phyloP scores from a whole-genome alignment of 2,888 invertebrate genomes.

The Exephanes ischioxanthus region DNA sequence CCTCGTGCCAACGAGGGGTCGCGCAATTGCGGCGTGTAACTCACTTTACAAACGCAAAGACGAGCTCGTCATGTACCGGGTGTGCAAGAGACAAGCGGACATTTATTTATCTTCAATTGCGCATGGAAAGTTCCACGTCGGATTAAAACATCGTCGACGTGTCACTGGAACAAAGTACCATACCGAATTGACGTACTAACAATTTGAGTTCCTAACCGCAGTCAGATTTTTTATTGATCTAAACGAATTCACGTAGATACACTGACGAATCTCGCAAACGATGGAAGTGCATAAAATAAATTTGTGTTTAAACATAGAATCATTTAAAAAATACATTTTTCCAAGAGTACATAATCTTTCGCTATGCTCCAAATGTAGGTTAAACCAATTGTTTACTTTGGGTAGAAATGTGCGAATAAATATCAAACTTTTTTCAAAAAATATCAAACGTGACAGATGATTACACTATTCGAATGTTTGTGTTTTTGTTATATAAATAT shows the following conservation, averaged over 20 bases:
- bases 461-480: neutral
- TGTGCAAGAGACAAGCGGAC: constrained; percentile 38
- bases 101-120: constrained; percentile 1
- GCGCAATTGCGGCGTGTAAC: constrained; percentile 74
- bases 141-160: neutral
- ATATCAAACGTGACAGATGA: too few species aligned
- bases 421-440: neutral
- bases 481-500: neutral
- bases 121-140: neutral
- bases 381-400: neutral
- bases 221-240: neutral
- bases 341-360: neutral
- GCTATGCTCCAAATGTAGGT: neutral
- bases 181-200: too few species aligned
- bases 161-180: neutral
- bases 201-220: neutral
- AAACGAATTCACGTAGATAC: neutral
- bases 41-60: constrained; percentile 72
- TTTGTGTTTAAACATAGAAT: neutral
- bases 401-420: neutral
- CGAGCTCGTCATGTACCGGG: constrained; percentile 67
- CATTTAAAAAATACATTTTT: neutral
- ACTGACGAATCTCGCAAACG: neutral
- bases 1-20: constrained; percentile 58
- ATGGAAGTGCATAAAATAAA: neutral